Evolutionary conservation across 2,797 vertebrate genomes (phyloP), one percentile per base, ranked within the genome.

Genomic region (Champsocephalus esox): DNA sequence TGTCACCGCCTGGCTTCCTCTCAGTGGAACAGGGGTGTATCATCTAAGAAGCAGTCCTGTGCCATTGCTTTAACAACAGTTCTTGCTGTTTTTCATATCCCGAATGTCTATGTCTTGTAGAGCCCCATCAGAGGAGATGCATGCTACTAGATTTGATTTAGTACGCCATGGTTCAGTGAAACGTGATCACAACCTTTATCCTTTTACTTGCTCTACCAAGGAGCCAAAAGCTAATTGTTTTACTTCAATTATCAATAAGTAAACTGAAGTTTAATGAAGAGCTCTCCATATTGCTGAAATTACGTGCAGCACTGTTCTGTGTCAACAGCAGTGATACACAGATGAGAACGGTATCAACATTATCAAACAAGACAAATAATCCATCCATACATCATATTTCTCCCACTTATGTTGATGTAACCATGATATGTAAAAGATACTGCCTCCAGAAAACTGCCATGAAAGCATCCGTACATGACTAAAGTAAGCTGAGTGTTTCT

Each of bases 111-210:
- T 1, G 3, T 80, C 67, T 75, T 38, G 14, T 66, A 44, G 72
- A 66, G 55, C 52, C 52, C 19, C 55, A 73, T 80, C 70, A 55
- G 50, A 71, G 50, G 2, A 58, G 65, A 67, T 72, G 54, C 17
- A 78, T 81, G 68, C 68, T 50, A 43, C 84, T 68, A 48, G 85
- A 86, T 73, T 55, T 73, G 46, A 75, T 82, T 77, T 77, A 45
- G 14, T 76, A 60, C 52, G 71, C 69, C 58, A 38, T 59, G 24
- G 69, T 58, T 62, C 51, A 38, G 52, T 52, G 21, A 80, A 77
- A 69, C 61, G 48, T 79, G 54, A 75, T 84, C 73, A 52, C 56
- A 76, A 68, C 49, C 43, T 69, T 71, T 55, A 50, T 73, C 44
- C 57, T 43, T 55, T 4, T 4, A 43, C 57, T 51, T 54, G 57